Base-by-base conservation (phyloP, 2,113 vertebrate genomes). In the Corythornis vintsioides region DNA sequence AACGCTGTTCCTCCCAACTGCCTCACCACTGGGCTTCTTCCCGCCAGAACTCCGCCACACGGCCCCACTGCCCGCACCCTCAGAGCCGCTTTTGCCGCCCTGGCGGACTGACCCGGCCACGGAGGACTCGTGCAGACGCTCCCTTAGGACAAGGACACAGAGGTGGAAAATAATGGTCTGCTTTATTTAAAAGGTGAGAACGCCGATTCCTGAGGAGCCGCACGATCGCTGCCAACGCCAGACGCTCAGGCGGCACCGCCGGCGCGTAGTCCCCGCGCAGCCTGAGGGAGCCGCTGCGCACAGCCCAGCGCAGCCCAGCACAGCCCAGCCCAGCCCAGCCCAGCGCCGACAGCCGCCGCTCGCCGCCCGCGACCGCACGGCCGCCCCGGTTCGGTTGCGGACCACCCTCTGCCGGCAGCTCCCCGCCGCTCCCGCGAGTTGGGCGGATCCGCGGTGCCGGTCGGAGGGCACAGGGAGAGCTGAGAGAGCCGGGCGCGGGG, bases 151-250 rank as follows among this genome's bases (percentile, higher is more conserved):
- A 13, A 9, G 45, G 40, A 17, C 35, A 42, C 22, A 6, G 20
- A 11, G 31, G 13, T 6, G 8, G 16, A 5, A 26, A 7, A 15
- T 0, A 21, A 6, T 0, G 26, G 18, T 2, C 40, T 14, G 31
- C 3, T 19, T 5, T 0, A 25, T 60, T 4, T 9, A 7, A 7
- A 38, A 8, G 42, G 7, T 0, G 28, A 16, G 33, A 15, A 8
- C 6, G 6, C 38, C 5, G 83, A 1, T 16, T 29, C 40, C 33
- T 1, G 38, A 9, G 1, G 7, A 6, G 28, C 66, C 1, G 33
- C 29, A 8, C 16, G 12, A 5, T 3, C 38, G 13, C 77, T 25
- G 24, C 2, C 38, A 45, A 22, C 11, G 47, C 47, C 47, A 22
- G 47, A 22, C 21, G 47, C 21, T 48, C 47, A 24, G 9, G 21